These are phyloP conservation scores for Pyrrhopygopsis socrates DNA, from an alignment of 2,888 invertebrate genomes.

Conservation along the genomic window DNA sequence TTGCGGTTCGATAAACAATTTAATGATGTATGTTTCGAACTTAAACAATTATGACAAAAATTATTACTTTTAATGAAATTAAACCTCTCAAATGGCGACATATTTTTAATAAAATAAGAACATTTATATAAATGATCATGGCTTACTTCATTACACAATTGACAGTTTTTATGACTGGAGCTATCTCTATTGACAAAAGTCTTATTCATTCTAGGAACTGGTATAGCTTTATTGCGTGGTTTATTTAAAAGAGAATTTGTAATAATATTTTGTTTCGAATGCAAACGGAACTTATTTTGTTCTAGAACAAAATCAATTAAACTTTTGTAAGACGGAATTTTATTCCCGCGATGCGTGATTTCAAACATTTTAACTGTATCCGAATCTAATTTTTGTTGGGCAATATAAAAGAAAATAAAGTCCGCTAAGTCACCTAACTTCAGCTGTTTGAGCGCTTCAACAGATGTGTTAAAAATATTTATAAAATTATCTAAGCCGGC, in stretches of 20 bases:
- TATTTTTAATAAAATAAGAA: background rate
- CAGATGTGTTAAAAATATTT: conserved; percentile 20
- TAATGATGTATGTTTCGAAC: conserved; percentile 16
- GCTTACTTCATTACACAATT: background rate
- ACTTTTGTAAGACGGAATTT: conserved; percentile 12
- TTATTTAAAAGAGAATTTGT: background rate
- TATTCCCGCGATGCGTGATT: conserved; percentile 19
- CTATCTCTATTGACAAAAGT: background rate
- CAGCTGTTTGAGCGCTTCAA: conserved; percentile 25
- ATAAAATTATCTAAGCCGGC: conserved; percentile 11
- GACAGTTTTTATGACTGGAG: background rate
- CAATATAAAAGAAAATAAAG: conserved; percentile 33
- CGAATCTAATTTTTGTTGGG: conserved; percentile 24
- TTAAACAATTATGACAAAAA: conserved; percentile 23
- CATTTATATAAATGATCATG: background rate
- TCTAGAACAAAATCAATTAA: background rate
- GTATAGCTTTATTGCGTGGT: background rate
- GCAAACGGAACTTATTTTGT: background rate
- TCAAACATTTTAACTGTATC: conserved; percentile 35
- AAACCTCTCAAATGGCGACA: background rate
- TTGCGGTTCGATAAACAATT: conserved; percentile 38
- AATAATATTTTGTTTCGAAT: background rate
- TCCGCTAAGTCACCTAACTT: conserved; percentile 30
- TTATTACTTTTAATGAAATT: conserved; percentile 8
- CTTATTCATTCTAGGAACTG: background rate